Base-by-base conservation (phyloP, 2,113 vertebrate species). In the Speoplatyrhinus poulsoni region DNA sequence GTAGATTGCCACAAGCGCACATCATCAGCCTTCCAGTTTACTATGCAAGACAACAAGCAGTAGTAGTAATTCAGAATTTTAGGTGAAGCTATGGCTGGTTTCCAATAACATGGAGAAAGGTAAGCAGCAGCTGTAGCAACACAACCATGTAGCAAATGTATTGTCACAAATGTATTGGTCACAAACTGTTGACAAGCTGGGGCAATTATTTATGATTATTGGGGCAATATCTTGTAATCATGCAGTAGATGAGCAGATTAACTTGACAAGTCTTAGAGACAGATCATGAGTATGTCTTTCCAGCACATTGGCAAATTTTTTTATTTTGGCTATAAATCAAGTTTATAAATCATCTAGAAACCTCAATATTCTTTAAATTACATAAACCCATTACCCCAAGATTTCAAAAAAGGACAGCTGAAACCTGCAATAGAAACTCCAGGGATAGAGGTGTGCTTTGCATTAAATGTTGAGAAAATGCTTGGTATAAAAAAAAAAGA, bases 301-400 rank as follows among this genome's bases (percentile, higher is more conserved):
- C 36, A 41, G 36, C 36, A 5, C 36, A 41, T 41, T 41, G 36
- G 73, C 33, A 57, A 3, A 73, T 68, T 3, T 12, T 55, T 53
- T 70, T 67, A 46, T 72, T 57, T 52, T 52, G 67, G 81, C 36
- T 66, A 83, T 87, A 84, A 89, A 89, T 86, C 84, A 87, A 65
- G 8, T 67, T 70, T 82, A 88, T 68, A 89, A 89, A 88, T 85
- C 73, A 76, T 71, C 82, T 87, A 88, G 78, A 87, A 88, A 85
- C 70, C 59, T 72, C 71, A 55, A 80, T 68, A 53, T 77, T 85
- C 66, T 85, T 80, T 82, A 89, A 90, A 86, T 83, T 82, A 82
- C 67, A 82, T 48, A 52, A 47, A 33, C 52, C 53, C 70, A 49
- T 72, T 56, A 78, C 78, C 72, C 66, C 64, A 72, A 65, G 70